A percentile compares a stretch with the other conserved stretches of the same genome.
Conservation (phyloP, 2,113 vertebrate genomes). For the Periophthalmodon schlosseri region DNA sequence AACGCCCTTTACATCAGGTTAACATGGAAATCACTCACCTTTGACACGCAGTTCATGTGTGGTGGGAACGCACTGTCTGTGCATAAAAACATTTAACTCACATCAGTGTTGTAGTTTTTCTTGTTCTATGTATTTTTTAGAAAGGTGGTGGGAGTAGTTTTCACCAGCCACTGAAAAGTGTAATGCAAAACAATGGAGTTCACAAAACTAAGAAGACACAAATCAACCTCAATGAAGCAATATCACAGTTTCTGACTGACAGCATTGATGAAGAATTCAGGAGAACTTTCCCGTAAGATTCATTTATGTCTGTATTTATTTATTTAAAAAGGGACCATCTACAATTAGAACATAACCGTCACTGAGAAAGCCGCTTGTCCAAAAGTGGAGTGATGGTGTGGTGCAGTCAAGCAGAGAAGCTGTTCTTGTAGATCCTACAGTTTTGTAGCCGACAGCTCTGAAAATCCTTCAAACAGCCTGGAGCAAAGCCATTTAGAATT, state of each 20-base stretch:
- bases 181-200: not conserved
- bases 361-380: not conserved
- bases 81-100: not conserved
- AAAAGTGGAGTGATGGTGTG: not conserved
- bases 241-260: not conserved
- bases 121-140: not conserved
- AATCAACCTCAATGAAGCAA: not conserved
- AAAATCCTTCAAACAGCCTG: too few relatives aligned
- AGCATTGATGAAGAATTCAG: conserved; percentile 15
- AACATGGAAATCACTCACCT: too few relatives aligned
- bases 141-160: not conserved
- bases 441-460: too few relatives aligned
- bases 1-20: too few relatives aligned
- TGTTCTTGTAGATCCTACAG: too few relatives aligned
- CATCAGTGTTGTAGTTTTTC: not conserved
- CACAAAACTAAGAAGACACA: not conserved
- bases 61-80: not conserved
- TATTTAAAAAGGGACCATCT: not conserved
- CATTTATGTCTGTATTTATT: not conserved
- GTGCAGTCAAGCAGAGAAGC: not conserved
- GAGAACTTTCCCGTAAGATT: conserved; percentile 11
- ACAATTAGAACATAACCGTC: not conserved
- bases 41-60: too few relatives aligned
- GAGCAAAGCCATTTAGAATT: too few relatives aligned
- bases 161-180: not conserved